A percentile compares a stretch with the other conserved stretches of the same genome.
Evolutionary conservation across 2,797 vertebrate genomes (phyloP).

Genomic region (Hirundo rustica): DNA sequence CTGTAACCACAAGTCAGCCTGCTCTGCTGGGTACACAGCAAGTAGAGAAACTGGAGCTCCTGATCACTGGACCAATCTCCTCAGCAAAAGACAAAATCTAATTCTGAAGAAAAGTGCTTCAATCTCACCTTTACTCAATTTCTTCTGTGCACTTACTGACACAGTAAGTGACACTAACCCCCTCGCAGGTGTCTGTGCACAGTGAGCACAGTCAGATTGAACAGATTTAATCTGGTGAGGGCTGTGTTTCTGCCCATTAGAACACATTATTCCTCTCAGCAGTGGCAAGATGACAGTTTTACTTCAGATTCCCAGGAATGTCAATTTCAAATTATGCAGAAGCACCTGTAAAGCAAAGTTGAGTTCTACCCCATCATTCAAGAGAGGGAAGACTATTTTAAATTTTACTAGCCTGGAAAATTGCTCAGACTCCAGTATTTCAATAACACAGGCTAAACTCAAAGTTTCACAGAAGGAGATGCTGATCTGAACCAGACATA

Average conservation of each 20-base stretch:
- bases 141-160: background rate
- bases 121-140: background rate
- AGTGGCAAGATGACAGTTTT: background rate
- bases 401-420: background rate
- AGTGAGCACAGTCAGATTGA: background rate
- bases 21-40: background rate
- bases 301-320: background rate
- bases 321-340: background rate
- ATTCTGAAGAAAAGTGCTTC: background rate
- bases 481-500: background rate
- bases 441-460: background rate
- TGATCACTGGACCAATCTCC: background rate
- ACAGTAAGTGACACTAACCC: background rate
- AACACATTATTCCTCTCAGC: background rate
- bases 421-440: background rate
- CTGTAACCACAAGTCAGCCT: background rate
- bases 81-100: background rate
- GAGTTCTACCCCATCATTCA: background rate
- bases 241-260: background rate
- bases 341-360: background rate
- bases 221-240: background rate
- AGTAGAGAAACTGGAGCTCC: background rate
- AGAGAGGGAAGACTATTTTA: background rate
- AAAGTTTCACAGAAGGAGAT: background rate
- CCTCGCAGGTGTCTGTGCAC: background rate